Base-by-base conservation (phyloP, 1,140 invertebrate genomes). In the Orius insidiosus region DNA sequence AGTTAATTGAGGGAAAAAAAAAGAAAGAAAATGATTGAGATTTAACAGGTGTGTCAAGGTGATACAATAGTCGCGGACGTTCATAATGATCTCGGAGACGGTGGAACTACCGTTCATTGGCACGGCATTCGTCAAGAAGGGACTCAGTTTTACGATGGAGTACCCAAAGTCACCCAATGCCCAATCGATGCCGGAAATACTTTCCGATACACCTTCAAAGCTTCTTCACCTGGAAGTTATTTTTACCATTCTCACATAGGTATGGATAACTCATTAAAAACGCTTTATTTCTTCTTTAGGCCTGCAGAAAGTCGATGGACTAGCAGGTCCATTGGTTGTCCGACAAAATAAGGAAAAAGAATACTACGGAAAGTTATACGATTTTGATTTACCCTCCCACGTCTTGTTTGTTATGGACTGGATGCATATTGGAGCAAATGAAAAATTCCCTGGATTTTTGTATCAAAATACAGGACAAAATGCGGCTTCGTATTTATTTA, bases 151-250 rank as follows among this genome's bases (percentile, higher is more conserved):
- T 72, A 72, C 68, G 74, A 76, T 52, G 74, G 74, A 1, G 73
- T 75, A 14, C 58, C 72, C 0, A 68, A 68, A 56, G 58, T 76
- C 10, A 71, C 71, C 0, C 74, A 76, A 55, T 75, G 72, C 52
- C 71, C 74, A 1, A 70, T 76, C 34, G 49, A 58, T 6, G 61
- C 70, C 2, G 63, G 59, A 5, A 63, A 62, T 31, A 63, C 61
- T 9, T 76, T 74, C 50, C 63, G 63, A 55, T 80, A 72, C 50
- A 54, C 54, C 13, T 65, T 72, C 47, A 58, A 58, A 40, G 71
- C 72, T 6, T 61, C 65, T 24, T 60, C 60, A 16, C 14, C 54
- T 32, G 74, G 73, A 2, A 73, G 72, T 2, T 67, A 71, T 53
- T 73, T 69, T 49, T 76, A 71, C 56, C 71, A 75, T 53, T 68